Percentiles rank a stretch among this genome's conserved stretches.
Evolutionary conservation across 1,140 invertebrate genomes (phyloP).

Genomic region (Brevipalpus yothersi): DNA sequence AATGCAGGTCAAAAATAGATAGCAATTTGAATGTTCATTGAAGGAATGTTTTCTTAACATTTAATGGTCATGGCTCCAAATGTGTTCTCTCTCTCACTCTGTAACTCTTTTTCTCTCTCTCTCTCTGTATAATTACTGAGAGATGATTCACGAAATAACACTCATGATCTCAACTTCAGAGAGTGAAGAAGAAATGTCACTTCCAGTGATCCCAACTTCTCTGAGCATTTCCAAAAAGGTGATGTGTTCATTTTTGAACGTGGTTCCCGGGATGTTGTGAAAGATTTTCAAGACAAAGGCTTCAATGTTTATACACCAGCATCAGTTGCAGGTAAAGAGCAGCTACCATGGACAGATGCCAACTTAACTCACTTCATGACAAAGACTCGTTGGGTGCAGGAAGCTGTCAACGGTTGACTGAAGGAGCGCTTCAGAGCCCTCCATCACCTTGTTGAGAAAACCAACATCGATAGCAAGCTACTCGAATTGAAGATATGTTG

Average conservation of each 20-base stretch:
- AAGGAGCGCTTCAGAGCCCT: background rate
- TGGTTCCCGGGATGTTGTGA: background rate
- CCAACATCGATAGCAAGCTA: background rate
- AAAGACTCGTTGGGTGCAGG: background rate
- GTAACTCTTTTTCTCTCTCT: too few relatives aligned
- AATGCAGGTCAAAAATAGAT: too few relatives aligned
- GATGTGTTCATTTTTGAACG: background rate
- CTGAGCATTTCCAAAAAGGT: background rate
- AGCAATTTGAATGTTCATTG: too few relatives aligned
- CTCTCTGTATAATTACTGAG: too few relatives aligned
- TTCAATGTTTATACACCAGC: background rate
- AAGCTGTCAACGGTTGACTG: background rate
- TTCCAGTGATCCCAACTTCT: background rate
- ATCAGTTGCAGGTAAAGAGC: background rate
- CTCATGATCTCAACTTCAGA: too few relatives aligned
- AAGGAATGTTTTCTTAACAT: too few relatives aligned
- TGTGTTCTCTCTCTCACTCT: too few relatives aligned
- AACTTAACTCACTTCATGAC: background rate
- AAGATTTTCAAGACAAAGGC: background rate
- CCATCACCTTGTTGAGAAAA: too few relatives aligned
- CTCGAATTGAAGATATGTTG: background rate
- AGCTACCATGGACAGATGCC: background rate
- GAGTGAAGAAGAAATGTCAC: background rate
- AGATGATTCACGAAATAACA: too few relatives aligned
- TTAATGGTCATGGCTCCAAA: too few relatives aligned